Base-by-base conservation (phyloP, 2,113 vertebrate species). In the Upupa epops region DNA sequence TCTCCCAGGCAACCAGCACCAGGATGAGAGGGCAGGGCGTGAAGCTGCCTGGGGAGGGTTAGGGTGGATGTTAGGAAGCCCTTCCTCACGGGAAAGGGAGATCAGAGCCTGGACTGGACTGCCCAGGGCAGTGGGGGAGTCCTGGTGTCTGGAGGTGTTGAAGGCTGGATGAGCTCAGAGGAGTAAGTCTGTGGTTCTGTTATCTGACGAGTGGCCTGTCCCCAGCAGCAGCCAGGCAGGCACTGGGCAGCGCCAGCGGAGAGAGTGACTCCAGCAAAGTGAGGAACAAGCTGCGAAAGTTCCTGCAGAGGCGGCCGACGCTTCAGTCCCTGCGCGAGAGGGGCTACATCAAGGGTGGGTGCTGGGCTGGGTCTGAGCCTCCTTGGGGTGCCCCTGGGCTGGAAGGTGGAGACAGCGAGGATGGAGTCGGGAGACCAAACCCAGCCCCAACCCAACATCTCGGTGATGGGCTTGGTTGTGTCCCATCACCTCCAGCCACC, bases 311-410 rank as follows among this genome's bases (percentile, higher is more conserved):
- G 52, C 94, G 99, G 51, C 99, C 98, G 5, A 99, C 99, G 1
- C 91, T 99, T 91, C 99, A 99, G 95, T 98, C 98, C 8, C 97
- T 99, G 54, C 97, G 99, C 16, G 99, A 99, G 68, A 98, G 96
- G 61, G 99, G 99, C 61, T 99, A 99, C 97, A 99, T 99, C 95
- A 96, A 96, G 97, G 98, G 98, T 89, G 83, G 8, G 45, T 34
- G 51, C 29, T n/a, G 28, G 42, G 42, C 3, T 45, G 28, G 14
- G 17, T 61, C 49, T 76, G 69, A 59, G 45, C 17, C 16, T 21
- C 45, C 14, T 21, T 0, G 0, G 60, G 49, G 11, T 55, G 59
- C 60, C 29, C 77, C 20, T 36, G 19, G 29, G 42, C 6, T 13
- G 37, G 22, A 10, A 45, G 26, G 14, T 21, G 40, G 18, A 36